A percentile compares a stretch with the other conserved stretches of the same genome.
These are phyloP conservation scores for Dryocosmus kuriphilus DNA, from an alignment of 2,888 invertebrate genomes.

Conservation along the genomic window DNA sequence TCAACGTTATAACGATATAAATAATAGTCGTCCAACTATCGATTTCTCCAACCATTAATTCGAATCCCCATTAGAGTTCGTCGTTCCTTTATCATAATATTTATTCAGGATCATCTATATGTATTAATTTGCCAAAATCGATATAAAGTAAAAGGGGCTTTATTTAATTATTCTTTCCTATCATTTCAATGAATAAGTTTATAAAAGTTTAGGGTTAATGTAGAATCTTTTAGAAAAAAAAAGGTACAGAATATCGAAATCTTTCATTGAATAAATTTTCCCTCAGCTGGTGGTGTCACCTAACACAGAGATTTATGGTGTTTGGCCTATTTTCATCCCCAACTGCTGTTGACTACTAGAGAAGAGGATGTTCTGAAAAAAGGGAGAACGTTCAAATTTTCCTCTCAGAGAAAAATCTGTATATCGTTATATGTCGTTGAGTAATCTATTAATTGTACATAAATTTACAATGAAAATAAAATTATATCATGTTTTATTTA, in stretches of 20 bases:
- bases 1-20: neutral
- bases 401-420: neutral
- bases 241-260: neutral
- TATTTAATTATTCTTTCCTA: neutral
- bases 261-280: neutral
- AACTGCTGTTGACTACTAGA: neutral
- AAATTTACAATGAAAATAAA: neutral
- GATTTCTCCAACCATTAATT: conserved; percentile 11
- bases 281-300: conserved; percentile 15
- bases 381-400: neutral
- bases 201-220: neutral
- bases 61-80: neutral
- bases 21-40: conserved; percentile 9
- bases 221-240: neutral
- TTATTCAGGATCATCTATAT: conserved; percentile 21
- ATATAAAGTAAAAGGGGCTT: neutral
- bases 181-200: neutral
- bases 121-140: no score
- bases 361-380: neutral
- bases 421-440: neutral
- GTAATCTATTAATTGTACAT: no score
- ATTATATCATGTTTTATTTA: neutral
- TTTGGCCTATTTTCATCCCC: conserved; percentile 31
- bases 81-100: conserved; percentile 18
- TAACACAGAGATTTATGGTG: conserved; percentile 18